Conservation (phyloP, 1,140 invertebrate species). For the Lepidotrigona ventralis region DNA sequence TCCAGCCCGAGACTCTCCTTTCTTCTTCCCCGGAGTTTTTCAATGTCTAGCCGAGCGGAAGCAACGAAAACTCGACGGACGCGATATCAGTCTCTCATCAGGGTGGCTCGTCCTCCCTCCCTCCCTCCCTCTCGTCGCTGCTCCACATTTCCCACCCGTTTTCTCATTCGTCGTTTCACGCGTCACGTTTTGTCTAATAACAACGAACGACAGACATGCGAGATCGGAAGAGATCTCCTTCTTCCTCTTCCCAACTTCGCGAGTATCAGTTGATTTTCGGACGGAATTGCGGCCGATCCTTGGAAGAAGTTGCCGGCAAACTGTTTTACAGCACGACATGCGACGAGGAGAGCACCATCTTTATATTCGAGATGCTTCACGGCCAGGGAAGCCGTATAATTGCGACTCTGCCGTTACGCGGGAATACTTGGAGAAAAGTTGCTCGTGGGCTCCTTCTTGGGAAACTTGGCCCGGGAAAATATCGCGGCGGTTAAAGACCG, state of each 20-base stretch:
- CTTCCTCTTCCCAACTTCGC: conserved; percentile 15
- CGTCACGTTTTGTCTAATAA: too few relatives aligned
- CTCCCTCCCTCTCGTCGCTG: too few relatives aligned
- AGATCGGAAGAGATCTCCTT: conserved; percentile 16
- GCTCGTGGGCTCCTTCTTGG: conserved; percentile 18
- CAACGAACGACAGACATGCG: conserved; percentile 56
- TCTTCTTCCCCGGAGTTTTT: conserved; percentile 52
- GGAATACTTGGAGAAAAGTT: conserved; percentile 55
- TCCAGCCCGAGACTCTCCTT: conserved; percentile 34
- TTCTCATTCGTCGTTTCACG: too few relatives aligned
- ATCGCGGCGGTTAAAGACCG: conserved; percentile 45
- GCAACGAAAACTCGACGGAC: conserved; percentile 54
- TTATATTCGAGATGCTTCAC: conserved; percentile 31
- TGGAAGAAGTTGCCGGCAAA: conserved; percentile 43
- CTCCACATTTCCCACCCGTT: too few relatives aligned
- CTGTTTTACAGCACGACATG: conserved; percentile 41
- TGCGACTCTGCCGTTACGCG: conserved; percentile 26
- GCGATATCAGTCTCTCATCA: conserved; percentile 51
- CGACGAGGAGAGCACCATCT: neutral
- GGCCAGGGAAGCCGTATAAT: conserved; percentile 55
- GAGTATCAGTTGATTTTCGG: too few relatives aligned
- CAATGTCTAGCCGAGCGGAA: conserved; percentile 53
- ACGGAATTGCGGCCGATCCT: too few relatives aligned
- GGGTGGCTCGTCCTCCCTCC: too few relatives aligned
- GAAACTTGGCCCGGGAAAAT: conserved; percentile 42